Base-by-base conservation (phyloP, 2,113 vertebrate genomes). In the Morphnarchus princeps region DNA sequence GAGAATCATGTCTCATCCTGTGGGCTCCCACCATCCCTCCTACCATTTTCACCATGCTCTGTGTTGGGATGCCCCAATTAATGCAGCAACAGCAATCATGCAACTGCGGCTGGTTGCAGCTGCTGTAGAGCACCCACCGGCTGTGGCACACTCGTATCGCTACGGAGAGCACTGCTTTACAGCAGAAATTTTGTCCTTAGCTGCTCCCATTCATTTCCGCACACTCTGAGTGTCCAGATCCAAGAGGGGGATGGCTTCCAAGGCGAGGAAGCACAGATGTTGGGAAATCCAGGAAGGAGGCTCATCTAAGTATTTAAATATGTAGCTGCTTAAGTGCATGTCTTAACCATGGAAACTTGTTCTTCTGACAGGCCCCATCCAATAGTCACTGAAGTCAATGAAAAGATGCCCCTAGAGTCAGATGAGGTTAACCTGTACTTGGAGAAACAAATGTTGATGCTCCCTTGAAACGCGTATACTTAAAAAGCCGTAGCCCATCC, bases 221-320 rank as follows among this genome's bases (percentile, higher is more conserved):
- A 85, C 78, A 4, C 86, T 52, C 82, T 1, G 1, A 93, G 89
- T 15, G 59, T 92, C 87, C 91, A 43, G 84, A 94, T 95, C 97
- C 95, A 97, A 95, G 89, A 88, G 74, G 84, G 71, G 82, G 82
- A 91, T 90, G 84, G 82, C 84, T 95, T 97, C 95, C 97, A 97
- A 96, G 79, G 84, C 31, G 17, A 94, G 91, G 89, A 82, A 95
- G 87, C 89, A 61, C 94, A 97, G 95, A 97, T 96, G 94, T 95
- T 91, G 91, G 95, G 93, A 97, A 97, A 97, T 93, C 84, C 95
- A 96, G 91, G 87, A 91, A 96, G 89, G 74, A 95, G 82, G 74
- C 40, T 96, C 94, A 88, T 95, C 82, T 80, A 85, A 96, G 94
- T 77, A 73, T 93, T 97, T 94, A 93, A 96, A 83, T 83, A 71